Base-by-base conservation (phyloP, 2,888 invertebrate species). In the Eudasyphora cyanicolor region DNA sequence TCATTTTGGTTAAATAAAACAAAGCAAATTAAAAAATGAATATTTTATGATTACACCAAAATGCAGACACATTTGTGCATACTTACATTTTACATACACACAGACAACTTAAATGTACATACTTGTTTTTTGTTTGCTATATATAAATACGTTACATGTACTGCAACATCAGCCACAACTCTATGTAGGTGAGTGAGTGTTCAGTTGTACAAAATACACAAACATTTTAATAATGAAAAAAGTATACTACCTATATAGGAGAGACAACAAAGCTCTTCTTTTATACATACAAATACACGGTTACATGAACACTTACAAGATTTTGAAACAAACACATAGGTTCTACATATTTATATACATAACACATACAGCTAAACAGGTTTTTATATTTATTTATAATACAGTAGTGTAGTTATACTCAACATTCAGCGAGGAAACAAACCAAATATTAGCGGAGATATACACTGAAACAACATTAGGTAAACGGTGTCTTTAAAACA, bases 11-110 rank as follows among this genome's bases (percentile, higher is more conserved):
- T 75, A 79, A 76, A 82, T 82, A 82, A 82, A 71, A 71, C 45
- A 76, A 82, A 79, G 73, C 64, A 79, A 82, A 82, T 82, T 82
- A 82, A 82, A 82, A 76, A 73, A 79, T 82, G 24, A 79, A 82
- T 82, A 76, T 82, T 82, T 82, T 76, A 83, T 79, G 51, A 74
- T 70, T 62, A 62, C 27, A 62, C 27, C 60, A 24, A 73, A 79
- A 45, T 73, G 67, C 62, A 82, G 49, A 60, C 14, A 74, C 67
- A 67, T 82, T 54, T 19, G 74, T 51, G 51, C 38, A 69, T 27
- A 69, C 51, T 57, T 14, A 60, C 35, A 67, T 29, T 24, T 8
- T 32, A 60, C 60, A 77, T 2, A 42, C 12, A 57, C 38, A 32
- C 5, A 51, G 19, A 32, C 29, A 73, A 32, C 42, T 17, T 3